Evolutionary conservation across 2,113 vertebrate genomes (phyloP), one percentile per base, ranked within the genome.

Genomic region (Siniperca knerii): DNA sequence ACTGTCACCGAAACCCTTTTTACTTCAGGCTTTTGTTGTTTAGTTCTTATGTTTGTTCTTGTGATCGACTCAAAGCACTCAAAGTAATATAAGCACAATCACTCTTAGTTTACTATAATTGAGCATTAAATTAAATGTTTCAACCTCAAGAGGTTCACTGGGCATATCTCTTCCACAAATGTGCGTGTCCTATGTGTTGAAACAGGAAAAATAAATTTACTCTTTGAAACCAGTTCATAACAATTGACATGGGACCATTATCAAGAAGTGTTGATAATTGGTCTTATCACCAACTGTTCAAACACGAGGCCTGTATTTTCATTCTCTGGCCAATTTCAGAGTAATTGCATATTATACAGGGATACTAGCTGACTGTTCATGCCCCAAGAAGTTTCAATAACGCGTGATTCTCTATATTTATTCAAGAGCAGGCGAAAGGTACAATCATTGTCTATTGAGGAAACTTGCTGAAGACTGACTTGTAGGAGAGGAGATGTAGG

Each of bases 371-470:
- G 67, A 84, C 82, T 67, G 40, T 71, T 74, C 57, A 42, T 46
- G 85, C 79, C 78, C 75, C 54, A 72, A 79, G 58, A 90, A 77
- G 75, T 79, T 93, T 86, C 69, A 89, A 81, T 79, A 83, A 87
- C 1, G 20, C 4, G 10, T 73, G 65, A 85, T 88, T 92, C 80
- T 86, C 84, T 85, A 68, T 65, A 7, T 86, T 87, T 86, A 80
- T 3, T 82, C 33, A 42, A 71, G 57, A 74, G 75, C 40, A 87
- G 67, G 71, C 1, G 29, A 82, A 85, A 80, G 82, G 81, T 84
- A 83, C 77, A 84, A 79, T 84, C 77, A 85, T 25, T 18, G 70
- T 84, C 79, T 87, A 79, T 83, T 79, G 87, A 90, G 68, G 71
- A 76, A 86, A 82, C 54, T 62, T 58, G 52, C 23, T 76, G 35